Evolutionary conservation across 2,888 invertebrate genomes (phyloP).

Genomic region (Nomada flava): DNA sequence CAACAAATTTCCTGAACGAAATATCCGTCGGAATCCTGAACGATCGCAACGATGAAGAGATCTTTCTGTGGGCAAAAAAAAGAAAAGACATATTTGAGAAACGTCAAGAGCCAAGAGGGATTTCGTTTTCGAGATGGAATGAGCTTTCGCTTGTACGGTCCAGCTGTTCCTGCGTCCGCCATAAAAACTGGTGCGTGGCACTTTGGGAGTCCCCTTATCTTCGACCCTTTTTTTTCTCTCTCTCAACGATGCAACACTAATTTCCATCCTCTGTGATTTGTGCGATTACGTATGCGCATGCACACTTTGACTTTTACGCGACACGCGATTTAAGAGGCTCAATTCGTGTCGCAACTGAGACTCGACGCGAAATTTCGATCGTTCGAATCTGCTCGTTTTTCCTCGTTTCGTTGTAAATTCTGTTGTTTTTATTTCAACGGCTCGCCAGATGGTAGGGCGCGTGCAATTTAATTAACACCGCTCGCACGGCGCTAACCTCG

Average conservation of each 20-base stretch:
- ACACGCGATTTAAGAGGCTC: conserved; percentile 4
- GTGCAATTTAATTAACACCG: conserved; percentile 29
- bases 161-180: conserved; percentile 63
- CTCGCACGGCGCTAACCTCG: neutral
- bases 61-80: neutral
- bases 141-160: conserved; percentile 63
- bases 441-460: neutral
- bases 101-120: conserved; percentile 1
- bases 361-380: too few species aligned
- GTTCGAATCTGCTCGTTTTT: neutral
- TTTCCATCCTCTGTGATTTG: conserved; percentile 14
- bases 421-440: conserved; percentile 5
- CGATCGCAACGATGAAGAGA: neutral
- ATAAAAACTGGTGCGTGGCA: conserved; percentile 72
- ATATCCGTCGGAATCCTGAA: neutral
- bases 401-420: too few species aligned
- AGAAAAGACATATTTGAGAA: conserved; percentile 1
- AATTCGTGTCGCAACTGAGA: neutral
- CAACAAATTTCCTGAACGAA: neutral
- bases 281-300: too few species aligned
- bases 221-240: conserved; percentile 28
- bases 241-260: conserved; percentile 12
- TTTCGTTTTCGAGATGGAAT: conserved; percentile 61
- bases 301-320: neutral
- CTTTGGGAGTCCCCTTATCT: conserved; percentile 23